These are phyloP conservation scores for Lasius fuliginosus DNA, from an alignment of 2,888 invertebrate genomes.

Conservation along the genomic window DNA sequence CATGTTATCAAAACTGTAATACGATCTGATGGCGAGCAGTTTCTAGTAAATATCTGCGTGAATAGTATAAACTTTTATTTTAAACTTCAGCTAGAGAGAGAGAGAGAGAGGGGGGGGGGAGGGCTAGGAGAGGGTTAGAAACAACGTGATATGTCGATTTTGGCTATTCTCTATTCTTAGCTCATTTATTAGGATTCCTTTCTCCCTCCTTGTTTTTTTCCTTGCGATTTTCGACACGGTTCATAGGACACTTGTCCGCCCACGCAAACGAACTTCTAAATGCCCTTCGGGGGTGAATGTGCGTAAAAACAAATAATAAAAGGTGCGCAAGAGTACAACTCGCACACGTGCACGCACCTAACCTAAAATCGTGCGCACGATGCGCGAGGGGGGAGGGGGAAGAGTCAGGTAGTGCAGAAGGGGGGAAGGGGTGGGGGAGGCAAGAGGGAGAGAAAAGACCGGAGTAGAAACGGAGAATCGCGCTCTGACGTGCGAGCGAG, in stretches of 20 bases:
- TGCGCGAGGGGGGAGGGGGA: not conserved
- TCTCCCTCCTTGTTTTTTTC: not conserved
- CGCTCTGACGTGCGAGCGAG: conserved; percentile 20
- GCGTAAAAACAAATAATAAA: conserved; percentile 69
- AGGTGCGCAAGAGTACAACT: conserved; percentile 56
- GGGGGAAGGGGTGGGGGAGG: not conserved
- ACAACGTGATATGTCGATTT: not conserved
- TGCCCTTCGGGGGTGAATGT: conserved; percentile 40
- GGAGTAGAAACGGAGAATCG: conserved; percentile 6
- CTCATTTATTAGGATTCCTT: conserved; percentile 12
- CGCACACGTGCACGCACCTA: conserved; percentile 78
- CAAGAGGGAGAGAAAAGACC: not conserved
- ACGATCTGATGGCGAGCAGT: no score
- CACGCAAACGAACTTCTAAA: conserved; percentile 43
- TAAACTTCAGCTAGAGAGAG: no score
- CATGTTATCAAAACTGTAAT: no score
- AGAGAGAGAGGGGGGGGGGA: no score
- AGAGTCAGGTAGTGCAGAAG: not conserved
- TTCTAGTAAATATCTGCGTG: not conserved
- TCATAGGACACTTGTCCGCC: conserved; percentile 63
- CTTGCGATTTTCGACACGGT: conserved; percentile 17
- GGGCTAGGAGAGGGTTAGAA: no score
- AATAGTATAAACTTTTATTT: not conserved
- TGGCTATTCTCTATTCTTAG: not conserved
- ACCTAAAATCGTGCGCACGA: conserved; percentile 69